Percentiles rank a stretch among this genome's conserved stretches.
phyloP scores from a whole-genome alignment of 2,888 invertebrate species.

The Drosophila formosana region DNA sequence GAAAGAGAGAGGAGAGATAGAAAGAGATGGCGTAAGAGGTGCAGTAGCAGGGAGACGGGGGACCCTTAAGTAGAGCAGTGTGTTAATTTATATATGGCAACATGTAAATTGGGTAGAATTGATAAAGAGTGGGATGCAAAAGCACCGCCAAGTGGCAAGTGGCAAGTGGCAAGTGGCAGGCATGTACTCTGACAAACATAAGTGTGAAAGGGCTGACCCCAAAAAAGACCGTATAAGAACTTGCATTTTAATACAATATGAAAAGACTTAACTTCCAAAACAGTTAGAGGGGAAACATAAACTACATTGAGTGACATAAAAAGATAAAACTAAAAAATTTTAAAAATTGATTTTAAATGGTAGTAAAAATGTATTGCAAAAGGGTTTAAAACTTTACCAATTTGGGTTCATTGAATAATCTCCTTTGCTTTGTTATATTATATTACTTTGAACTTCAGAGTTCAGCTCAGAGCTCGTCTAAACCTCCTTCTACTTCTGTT shows the following conservation, averaged over 20 bases:
- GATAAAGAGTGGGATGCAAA: constrained; percentile 38
- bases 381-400: background rate
- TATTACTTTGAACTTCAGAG: too few relatives aligned
- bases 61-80: constrained; percentile 56
- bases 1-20: background rate
- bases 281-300: background rate
- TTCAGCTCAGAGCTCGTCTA: background rate
- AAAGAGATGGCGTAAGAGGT: constrained; percentile 1
- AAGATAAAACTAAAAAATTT: background rate
- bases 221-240: constrained; percentile 6
- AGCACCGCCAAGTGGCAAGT: constrained; percentile 41
- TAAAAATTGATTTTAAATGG: background rate
- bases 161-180: constrained; percentile 41
- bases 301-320: background rate
- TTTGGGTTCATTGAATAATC: background rate
- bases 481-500: background rate
- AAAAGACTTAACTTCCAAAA: background rate
- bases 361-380: background rate
- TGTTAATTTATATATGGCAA: constrained; percentile 61
- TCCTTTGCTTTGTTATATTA: too few relatives aligned
- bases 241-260: background rate
- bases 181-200: background rate
- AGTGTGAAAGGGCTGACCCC: constrained; percentile 71
- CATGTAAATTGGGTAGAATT: constrained; percentile 69
- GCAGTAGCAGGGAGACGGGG: constrained; percentile 3